Conservation (phyloP, 2,113 vertebrate genomes). For the Alaudala cheleensis region DNA sequence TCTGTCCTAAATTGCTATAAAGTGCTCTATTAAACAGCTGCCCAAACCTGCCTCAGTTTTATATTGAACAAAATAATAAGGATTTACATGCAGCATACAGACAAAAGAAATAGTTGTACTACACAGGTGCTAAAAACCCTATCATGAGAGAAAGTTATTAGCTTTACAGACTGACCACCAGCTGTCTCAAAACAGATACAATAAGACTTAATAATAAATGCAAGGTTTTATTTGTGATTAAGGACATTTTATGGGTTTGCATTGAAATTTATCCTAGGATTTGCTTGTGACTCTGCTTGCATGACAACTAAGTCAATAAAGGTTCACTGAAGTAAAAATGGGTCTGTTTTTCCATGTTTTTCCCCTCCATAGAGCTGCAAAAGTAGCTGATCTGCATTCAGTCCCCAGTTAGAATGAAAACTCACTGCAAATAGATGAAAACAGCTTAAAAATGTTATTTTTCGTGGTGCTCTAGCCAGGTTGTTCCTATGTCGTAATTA, state of each 20-base stretch:
- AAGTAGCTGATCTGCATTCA: background rate
- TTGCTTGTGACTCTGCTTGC: background rate
- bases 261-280: background rate
- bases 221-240: background rate
- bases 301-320: background rate
- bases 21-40: constrained; percentile 8
- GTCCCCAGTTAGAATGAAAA: background rate
- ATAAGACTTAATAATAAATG: background rate
- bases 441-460: background rate
- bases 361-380: background rate
- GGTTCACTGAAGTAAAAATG: background rate
- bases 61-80: background rate
- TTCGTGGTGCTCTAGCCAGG: background rate
- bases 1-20: background rate
- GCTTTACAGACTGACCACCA: background rate
- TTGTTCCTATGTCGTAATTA: background rate
- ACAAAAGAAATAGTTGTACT: background rate
- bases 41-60: background rate
- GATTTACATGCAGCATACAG: background rate
- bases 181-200: background rate
- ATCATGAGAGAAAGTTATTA: background rate
- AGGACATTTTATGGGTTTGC: background rate
- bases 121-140: background rate
- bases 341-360: background rate
- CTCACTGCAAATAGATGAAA: background rate